These are phyloP conservation scores for Potamarius usumacintae DNA, from an alignment of 2,113 vertebrate species.

Conservation along the genomic window DNA sequence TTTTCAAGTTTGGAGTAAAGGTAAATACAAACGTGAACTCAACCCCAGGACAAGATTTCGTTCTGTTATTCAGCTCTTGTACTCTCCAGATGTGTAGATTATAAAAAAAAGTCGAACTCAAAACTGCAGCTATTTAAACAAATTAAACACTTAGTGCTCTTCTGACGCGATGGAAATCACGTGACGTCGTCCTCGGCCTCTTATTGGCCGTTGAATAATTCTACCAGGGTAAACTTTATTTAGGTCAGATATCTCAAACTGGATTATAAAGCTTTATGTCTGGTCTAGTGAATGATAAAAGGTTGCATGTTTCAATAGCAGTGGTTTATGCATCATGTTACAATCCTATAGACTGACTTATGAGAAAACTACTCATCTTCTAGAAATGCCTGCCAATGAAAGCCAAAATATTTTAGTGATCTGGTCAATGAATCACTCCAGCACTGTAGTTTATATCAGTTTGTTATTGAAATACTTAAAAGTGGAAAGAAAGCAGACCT, in stretches of 20 bases:
- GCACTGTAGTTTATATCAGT: neutral
- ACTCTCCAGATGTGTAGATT: too few species aligned
- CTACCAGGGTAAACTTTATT: neutral
- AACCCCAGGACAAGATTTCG: neutral
- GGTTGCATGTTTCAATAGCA: neutral
- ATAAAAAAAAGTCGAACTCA: neutral
- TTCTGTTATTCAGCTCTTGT: neutral
- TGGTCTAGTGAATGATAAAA: neutral
- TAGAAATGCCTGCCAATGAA: neutral
- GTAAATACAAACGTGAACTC: neutral
- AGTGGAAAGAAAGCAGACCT: neutral
- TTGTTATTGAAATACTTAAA: neutral
- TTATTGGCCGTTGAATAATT: constrained; percentile 22
- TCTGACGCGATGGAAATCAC: neutral
- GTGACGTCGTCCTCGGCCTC: neutral
- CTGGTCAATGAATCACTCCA: neutral
- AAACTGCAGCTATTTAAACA: neutral
- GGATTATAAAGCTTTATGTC: neutral
- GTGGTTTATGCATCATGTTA: neutral
- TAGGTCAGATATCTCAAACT: constrained; percentile 12
- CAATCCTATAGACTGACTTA: neutral
- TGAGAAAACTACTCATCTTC: neutral
- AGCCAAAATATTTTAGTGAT: neutral
- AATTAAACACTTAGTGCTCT: neutral
- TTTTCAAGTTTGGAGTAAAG: too few species aligned